Evolutionary conservation across 2,113 vertebrate genomes (phyloP).

Genomic region (Hymenochirus boettgeri): DNA sequence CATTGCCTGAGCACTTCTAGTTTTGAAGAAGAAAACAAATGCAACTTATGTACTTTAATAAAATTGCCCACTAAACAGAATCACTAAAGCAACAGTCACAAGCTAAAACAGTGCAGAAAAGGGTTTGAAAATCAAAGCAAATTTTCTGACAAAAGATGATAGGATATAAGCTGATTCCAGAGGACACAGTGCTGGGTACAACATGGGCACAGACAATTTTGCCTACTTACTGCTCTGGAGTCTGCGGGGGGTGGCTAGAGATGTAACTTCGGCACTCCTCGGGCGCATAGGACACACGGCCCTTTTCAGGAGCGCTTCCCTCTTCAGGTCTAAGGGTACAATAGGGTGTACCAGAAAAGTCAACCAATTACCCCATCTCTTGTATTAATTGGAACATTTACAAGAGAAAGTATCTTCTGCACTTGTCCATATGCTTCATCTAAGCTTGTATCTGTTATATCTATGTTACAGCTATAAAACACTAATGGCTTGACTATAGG

Average conservation of each 20-base stretch:
- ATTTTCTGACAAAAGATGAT: background rate
- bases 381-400: slow-evolving; percentile 3
- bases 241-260: slow-evolving; percentile 88
- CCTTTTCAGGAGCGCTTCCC: slow-evolving; percentile 78
- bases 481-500: no score
- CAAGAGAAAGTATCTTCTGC: slow-evolving; percentile 4
- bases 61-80: background rate
- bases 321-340: slow-evolving; percentile 72
- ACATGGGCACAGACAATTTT: no score
- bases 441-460: no score
- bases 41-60: background rate
- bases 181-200: background rate
- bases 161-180: background rate
- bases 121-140: no score
- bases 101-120: background rate
- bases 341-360: slow-evolving; percentile 39
- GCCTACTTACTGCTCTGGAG: slow-evolving; percentile 88
- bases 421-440: background rate
- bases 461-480: no score
- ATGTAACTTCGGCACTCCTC: slow-evolving; percentile 88
- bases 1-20: no score
- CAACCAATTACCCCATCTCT: slow-evolving; percentile 18
- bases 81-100: background rate
- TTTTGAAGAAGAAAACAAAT: no score
- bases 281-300: slow-evolving; percentile 74